phyloP scores from a whole-genome alignment of 2,113 vertebrate species.

The Merops nubicus region DNA sequence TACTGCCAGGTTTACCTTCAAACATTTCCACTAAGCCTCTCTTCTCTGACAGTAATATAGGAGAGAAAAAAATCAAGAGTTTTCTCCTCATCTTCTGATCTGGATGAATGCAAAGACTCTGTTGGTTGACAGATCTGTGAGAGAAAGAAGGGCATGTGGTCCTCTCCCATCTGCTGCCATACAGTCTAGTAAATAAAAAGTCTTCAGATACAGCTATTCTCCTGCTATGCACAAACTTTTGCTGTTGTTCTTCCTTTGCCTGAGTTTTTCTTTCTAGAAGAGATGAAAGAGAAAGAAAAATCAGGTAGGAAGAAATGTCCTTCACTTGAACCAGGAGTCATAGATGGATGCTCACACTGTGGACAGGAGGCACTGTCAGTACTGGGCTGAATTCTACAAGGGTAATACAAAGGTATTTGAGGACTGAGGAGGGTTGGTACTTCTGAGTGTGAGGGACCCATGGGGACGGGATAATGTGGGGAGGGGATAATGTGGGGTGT shows the following conservation, averaged over 20 bases:
- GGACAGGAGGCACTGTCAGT: not conserved
- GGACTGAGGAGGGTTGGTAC: not conserved
- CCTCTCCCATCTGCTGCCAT: not conserved
- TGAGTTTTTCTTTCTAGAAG: not conserved
- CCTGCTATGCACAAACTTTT: not conserved
- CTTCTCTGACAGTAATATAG: not conserved
- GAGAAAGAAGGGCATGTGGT: not conserved
- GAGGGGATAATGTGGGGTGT: not conserved
- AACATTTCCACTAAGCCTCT: not conserved
- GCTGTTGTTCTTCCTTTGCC: not conserved
- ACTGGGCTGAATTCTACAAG: not conserved
- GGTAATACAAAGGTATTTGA: not conserved
- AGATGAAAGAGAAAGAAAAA: not conserved
- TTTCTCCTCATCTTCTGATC: not conserved
- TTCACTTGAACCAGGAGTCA: not conserved
- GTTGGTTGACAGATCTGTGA: not conserved
- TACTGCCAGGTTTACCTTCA: not conserved
- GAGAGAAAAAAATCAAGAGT: not conserved
- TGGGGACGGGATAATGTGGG: rapidly evolving
- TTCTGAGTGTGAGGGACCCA: not conserved
- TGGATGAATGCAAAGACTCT: not conserved
- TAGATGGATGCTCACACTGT: not conserved
- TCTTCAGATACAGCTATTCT: not conserved
- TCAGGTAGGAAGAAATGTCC: not conserved
- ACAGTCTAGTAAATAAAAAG: not conserved